Percentiles rank a stretch among this genome's conserved stretches.
Conservation (phyloP, 2,797 vertebrate genomes). For the Pitangus sulphuratus region DNA sequence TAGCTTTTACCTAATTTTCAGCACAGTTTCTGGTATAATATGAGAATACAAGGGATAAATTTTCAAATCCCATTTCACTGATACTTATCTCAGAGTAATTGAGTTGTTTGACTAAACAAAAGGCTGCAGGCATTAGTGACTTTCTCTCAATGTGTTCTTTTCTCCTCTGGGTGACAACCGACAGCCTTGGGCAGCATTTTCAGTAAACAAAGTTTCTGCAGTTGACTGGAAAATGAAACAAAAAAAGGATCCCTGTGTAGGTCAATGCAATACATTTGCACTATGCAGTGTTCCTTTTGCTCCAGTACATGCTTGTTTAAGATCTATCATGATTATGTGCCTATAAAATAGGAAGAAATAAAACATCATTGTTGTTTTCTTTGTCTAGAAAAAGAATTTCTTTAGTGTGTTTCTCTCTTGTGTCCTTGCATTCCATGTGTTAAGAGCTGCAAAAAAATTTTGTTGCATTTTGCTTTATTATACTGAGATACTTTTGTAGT, state of each 20-base stretch:
- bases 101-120: neutral
- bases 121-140: neutral
- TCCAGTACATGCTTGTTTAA: neutral
- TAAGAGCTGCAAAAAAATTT: neutral
- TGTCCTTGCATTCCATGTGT: accelerated
- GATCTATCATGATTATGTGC: neutral
- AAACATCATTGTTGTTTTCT: neutral
- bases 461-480: neutral
- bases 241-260: neutral
- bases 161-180: neutral
- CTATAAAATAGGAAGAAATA: neutral
- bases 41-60: neutral
- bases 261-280: neutral
- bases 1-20: neutral
- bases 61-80: neutral
- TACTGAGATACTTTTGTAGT: neutral
- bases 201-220: neutral
- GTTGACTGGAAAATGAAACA: neutral
- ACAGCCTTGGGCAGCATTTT: neutral
- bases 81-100: neutral
- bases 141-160: neutral
- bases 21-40: neutral
- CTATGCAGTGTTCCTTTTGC: neutral
- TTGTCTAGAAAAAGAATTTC: neutral
- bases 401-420: neutral